A percentile compares a stretch with the other conserved stretches of the same genome.
These are phyloP conservation scores for Synergus gifuensis DNA, from an alignment of 2,888 invertebrate species.

Conservation along the genomic window DNA sequence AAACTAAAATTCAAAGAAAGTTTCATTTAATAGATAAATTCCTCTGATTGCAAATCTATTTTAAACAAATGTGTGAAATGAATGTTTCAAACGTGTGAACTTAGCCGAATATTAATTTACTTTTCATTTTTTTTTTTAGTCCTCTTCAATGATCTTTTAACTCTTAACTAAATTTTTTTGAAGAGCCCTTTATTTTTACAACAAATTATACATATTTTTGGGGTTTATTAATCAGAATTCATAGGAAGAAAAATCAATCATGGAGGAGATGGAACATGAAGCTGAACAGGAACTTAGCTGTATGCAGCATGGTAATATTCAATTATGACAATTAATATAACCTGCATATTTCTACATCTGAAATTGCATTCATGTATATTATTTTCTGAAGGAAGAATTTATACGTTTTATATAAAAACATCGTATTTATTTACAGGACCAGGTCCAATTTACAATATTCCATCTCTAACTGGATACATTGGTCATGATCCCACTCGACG, in stretches of 20 bases:
- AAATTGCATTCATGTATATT: neutral
- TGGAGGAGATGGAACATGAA: constrained; percentile 56
- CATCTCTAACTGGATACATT: constrained; percentile 81
- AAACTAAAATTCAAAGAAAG: neutral
- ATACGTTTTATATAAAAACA: constrained; percentile 2
- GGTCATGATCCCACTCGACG: constrained; percentile 82
- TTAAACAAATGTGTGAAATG: neutral
- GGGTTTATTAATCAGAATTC: neutral
- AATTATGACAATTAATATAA: constrained; percentile 25
- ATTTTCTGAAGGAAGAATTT: constrained; percentile 16
- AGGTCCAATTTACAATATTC: constrained; percentile 84
- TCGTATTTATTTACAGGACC: constrained; percentile 79
- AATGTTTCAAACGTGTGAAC: neutral
- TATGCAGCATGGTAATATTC: constrained; percentile 55
- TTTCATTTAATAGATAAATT: neutral
- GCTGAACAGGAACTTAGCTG: constrained; percentile 53
- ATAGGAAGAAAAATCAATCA: neutral
- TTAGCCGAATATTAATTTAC: neutral
- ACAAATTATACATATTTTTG: neutral
- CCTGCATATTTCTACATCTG: constrained; percentile 1
- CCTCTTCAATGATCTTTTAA: neutral
- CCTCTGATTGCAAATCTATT: neutral
- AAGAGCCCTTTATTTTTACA: neutral
- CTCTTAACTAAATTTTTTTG: neutral
- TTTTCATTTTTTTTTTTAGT: neutral